Conservation (phyloP, 1,140 invertebrate genomes). For the Cardiocondyla obscurior region DNA sequence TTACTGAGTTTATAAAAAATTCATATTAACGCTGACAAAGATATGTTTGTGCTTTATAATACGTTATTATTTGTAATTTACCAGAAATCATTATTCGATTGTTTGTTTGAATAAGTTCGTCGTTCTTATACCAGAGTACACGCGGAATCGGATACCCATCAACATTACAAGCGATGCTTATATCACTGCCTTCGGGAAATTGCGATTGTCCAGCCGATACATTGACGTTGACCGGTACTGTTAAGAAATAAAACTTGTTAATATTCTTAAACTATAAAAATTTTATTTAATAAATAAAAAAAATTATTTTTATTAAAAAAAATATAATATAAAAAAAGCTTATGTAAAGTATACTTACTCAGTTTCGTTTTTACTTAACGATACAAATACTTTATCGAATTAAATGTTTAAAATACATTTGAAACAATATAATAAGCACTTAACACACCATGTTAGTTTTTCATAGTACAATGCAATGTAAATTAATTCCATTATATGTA, state of each 20-base stretch:
- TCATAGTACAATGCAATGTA: background rate
- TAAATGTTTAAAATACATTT: background rate
- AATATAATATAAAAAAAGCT: background rate
- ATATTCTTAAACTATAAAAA: background rate
- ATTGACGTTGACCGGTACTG: slow-evolving; percentile 87
- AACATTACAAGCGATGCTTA: slow-evolving; percentile 90
- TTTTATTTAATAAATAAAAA: background rate
- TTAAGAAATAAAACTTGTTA: background rate
- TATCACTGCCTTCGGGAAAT: slow-evolving; percentile 87
- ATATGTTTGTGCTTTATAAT: background rate
- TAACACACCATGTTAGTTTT: background rate
- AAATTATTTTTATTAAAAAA: background rate
- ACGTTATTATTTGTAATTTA: slow-evolving; percentile 73
- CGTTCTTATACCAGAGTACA: slow-evolving; percentile 92
- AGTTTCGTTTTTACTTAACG: background rate
- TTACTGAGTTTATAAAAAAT: background rate
- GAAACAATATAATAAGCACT: slow-evolving; percentile 20
- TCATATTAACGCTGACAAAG: background rate
- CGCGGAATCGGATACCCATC: slow-evolving; percentile 90
- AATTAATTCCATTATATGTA: background rate
- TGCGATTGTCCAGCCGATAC: slow-evolving; percentile 84
- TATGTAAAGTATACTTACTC: background rate
- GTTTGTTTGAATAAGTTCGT: slow-evolving; percentile 82
- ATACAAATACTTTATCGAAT: background rate
- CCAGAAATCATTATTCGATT: slow-evolving; percentile 86